These are phyloP conservation scores for Meteorus cinctellus DNA, from an alignment of 2,888 invertebrate genomes.

Conservation along the genomic window DNA sequence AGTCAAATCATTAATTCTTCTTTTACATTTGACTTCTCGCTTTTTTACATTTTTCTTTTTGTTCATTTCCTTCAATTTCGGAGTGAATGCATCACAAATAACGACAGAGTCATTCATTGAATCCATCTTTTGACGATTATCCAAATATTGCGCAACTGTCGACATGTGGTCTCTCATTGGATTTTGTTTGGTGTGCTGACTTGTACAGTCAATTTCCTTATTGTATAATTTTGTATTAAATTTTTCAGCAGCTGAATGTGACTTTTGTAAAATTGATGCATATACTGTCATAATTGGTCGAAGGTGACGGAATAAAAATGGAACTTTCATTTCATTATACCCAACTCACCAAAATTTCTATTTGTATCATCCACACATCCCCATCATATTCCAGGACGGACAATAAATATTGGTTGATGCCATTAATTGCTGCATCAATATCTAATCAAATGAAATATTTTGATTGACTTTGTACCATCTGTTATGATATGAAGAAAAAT, in stretches of 20 bases:
- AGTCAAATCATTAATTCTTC: conserved; percentile 25
- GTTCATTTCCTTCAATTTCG: conserved; percentile 22
- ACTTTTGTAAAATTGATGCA: no score
- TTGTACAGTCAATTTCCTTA: not conserved
- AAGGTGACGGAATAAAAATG: no score
- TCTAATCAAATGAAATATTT: no score
- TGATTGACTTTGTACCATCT: no score
- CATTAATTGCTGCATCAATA: not conserved
- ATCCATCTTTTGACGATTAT: conserved; percentile 37
- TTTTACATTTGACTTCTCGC: not conserved
- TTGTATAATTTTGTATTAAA: not conserved
- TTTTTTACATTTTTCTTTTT: not conserved
- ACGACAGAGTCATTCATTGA: conserved; percentile 49
- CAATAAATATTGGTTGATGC: not conserved
- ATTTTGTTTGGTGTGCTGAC: not conserved
- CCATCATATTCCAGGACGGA: no score
- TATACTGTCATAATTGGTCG: no score
- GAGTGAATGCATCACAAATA: conserved; percentile 46
- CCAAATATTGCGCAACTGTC: not conserved
- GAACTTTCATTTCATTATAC: no score
- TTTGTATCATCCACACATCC: no score
- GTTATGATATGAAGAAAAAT: not conserved
- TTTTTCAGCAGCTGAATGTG: no score
- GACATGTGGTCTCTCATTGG: not conserved
- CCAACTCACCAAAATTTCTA: no score